phyloP scores from a whole-genome alignment of 2,888 invertebrate species.

The Sceliomorpha sp. region DNA sequence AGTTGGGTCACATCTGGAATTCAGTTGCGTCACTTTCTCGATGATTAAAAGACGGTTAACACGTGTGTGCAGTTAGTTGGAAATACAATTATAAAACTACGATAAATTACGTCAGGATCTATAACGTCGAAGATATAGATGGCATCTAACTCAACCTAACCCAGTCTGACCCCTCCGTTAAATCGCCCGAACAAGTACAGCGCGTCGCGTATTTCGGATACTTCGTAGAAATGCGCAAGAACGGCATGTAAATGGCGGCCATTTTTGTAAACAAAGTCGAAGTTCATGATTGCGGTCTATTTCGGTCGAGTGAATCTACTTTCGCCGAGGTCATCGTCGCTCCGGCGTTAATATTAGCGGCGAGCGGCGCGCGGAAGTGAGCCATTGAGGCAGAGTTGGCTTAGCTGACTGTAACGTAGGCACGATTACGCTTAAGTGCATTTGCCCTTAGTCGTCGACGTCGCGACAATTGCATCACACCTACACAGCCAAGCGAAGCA shows the following conservation, averaged over 20 bases:
- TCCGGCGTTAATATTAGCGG: constrained; percentile 53
- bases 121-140: no score
- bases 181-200: no score
- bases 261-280: constrained; percentile 44
- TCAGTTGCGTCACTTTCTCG: no score
- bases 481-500: constrained; percentile 31
- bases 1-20: no score
- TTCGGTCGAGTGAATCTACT: constrained; percentile 55
- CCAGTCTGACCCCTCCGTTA: no score
- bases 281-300: constrained; percentile 51
- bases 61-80: no score
- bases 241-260: constrained; percentile 16
- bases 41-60: no score
- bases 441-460: constrained; percentile 62
- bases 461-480: constrained; percentile 57
- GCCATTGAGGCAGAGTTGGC: constrained; percentile 56
- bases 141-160: no score
- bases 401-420: constrained; percentile 55
- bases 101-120: no score
- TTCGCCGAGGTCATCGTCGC: constrained; percentile 57
- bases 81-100: no score
- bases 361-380: constrained; percentile 55
- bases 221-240: no score
- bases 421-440: constrained; percentile 71
- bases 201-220: no score